A percentile compares a stretch with the other conserved stretches of the same genome.
These are phyloP conservation scores for Periparus ater DNA, from an alignment of 2,797 vertebrate genomes.

Conservation along the genomic window DNA sequence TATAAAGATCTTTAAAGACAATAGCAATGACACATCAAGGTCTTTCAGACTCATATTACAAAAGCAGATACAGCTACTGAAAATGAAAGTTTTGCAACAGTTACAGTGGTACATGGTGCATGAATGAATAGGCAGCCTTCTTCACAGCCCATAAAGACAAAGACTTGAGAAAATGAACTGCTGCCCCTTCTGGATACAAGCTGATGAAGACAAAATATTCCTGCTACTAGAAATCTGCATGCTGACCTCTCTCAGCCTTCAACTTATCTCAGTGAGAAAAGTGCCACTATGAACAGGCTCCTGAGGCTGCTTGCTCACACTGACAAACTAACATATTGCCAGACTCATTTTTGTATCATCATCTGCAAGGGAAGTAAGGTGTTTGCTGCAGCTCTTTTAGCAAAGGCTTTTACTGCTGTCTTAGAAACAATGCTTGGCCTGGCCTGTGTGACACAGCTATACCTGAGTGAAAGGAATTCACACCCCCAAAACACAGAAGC, in stretches of 20 bases:
- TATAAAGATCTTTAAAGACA: not conserved
- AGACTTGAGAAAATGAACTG: not conserved
- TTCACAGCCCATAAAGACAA: not conserved
- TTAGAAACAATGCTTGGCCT: not conserved
- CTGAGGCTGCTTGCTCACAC: not conserved
- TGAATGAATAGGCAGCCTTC: not conserved
- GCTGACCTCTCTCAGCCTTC: not conserved
- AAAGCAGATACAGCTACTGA: not conserved
- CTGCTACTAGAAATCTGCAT: not conserved
- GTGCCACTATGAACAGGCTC: not conserved
- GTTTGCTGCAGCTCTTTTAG: not conserved
- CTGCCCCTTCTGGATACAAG: not conserved
- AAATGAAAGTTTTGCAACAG: not conserved
- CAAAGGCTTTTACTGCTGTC: not conserved
- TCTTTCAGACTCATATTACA: not conserved
- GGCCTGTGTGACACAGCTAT: not conserved
- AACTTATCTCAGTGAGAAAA: not conserved
- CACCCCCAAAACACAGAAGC: not conserved
- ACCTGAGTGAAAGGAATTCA: not conserved
- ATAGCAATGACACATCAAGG: not conserved
- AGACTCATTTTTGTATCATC: not conserved
- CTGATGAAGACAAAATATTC: not conserved
- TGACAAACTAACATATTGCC: not conserved
- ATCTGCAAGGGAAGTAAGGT: not conserved
- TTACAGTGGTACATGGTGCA: not conserved